Percentiles rank a stretch among this genome's conserved stretches.
phyloP scores from a whole-genome alignment of 2,888 invertebrate species.

The Trachelus troglodyta region DNA sequence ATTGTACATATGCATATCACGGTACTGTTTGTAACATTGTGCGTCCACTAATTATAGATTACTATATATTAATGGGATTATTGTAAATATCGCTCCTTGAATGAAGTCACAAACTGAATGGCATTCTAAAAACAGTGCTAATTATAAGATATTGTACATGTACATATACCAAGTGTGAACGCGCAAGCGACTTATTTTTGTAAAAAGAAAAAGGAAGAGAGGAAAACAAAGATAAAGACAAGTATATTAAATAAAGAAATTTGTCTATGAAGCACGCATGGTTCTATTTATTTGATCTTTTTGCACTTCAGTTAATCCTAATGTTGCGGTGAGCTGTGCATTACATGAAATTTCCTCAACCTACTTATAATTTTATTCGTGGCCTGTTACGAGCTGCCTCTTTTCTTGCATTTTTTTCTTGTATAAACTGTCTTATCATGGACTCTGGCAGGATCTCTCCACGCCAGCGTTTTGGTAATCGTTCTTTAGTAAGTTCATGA shows the following conservation, averaged over 20 bases:
- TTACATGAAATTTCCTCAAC: neutral
- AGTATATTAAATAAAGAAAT: neutral
- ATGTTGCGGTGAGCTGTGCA: neutral
- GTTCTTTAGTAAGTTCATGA: slow-evolving; percentile 71
- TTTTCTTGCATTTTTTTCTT: slow-evolving; percentile 69
- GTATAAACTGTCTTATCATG: slow-evolving; percentile 75
- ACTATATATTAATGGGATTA: neutral
- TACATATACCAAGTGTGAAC: slow-evolving; percentile 28
- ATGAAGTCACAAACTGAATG: neutral
- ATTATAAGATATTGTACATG: slow-evolving; percentile 29
- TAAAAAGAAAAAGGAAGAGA: slow-evolving; percentile 27
- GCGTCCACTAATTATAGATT: neutral
- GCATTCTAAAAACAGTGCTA: neutral
- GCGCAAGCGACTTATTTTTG: slow-evolving; percentile 42
- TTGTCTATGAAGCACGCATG: neutral
- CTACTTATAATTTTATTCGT: slow-evolving; percentile 21
- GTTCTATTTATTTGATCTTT: neutral
- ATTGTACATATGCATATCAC: neutral
- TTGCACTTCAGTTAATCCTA: neutral
- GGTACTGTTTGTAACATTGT: neutral
- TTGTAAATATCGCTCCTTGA: neutral
- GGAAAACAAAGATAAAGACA: neutral
- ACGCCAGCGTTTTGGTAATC: slow-evolving; percentile 70
- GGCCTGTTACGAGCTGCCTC: slow-evolving; percentile 33
- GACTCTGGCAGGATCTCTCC: slow-evolving; percentile 76